phyloP scores from a whole-genome alignment of 2,797 vertebrate species.

The Chelon auratus region DNA sequence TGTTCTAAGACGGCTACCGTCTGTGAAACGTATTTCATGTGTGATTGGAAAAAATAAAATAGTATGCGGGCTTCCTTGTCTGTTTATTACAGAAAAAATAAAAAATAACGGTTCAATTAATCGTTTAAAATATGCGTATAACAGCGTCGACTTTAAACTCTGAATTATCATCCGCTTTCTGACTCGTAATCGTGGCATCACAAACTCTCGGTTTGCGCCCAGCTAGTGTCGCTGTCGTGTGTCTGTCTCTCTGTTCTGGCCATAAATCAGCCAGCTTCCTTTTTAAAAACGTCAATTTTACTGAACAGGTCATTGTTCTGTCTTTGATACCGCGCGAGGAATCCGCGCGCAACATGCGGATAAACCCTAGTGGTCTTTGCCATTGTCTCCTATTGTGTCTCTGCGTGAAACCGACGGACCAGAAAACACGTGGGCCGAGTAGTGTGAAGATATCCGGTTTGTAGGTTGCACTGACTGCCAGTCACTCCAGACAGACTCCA shows the following conservation, averaged over 20 bases:
- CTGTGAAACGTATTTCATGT: accelerated
- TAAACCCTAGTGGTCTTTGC: background rate
- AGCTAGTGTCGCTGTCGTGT: background rate
- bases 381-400: conserved; percentile 79
- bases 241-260: conserved; percentile 5
- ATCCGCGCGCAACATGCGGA: no score
- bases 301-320: accelerated
- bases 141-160: background rate
- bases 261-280: background rate
- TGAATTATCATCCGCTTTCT: background rate
- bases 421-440: conserved; percentile 80
- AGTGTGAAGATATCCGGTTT: conserved; percentile 75
- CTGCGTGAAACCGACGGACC: conserved; percentile 50
- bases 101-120: background rate
- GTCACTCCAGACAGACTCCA: conserved; percentile 30
- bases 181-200: background rate
- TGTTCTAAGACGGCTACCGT: background rate
- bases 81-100: background rate
- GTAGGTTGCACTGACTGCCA: conserved; percentile 33
- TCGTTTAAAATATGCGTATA: background rate
- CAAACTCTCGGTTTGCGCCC: background rate
- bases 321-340: no score
- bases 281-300: background rate
- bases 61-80: background rate
- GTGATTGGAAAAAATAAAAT: background rate